phyloP scores from a whole-genome alignment of 2,113 vertebrate species.

The Labeo catla region DNA sequence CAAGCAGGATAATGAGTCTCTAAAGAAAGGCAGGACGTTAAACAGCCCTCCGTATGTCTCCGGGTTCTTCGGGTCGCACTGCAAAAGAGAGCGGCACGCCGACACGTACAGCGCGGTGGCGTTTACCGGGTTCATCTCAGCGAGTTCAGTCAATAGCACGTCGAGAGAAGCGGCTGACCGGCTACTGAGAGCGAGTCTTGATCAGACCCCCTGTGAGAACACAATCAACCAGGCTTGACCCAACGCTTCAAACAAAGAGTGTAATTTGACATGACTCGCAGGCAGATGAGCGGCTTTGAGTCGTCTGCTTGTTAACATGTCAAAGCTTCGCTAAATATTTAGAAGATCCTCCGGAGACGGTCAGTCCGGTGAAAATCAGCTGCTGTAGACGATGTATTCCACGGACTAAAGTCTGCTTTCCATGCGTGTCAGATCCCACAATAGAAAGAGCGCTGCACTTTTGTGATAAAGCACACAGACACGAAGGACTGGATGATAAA shows the following conservation, averaged over 20 bases:
- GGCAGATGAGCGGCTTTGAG: slow-evolving; percentile 13
- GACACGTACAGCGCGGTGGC: slow-evolving; percentile 95
- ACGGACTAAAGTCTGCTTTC: background rate
- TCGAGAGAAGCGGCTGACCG: background rate
- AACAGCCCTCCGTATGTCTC: slow-evolving; percentile 89
- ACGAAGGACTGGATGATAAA: background rate
- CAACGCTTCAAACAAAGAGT: slow-evolving; percentile 29
- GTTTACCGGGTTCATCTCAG: slow-evolving; percentile 95
- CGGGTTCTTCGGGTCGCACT: slow-evolving; percentile 90
- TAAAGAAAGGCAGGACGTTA: slow-evolving; percentile 91
- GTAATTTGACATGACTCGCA: slow-evolving; percentile 32
- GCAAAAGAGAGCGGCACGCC: slow-evolving; percentile 94
- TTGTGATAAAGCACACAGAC: background rate
- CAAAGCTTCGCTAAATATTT: background rate
- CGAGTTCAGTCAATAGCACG: slow-evolving; percentile 69
- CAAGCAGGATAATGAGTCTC: slow-evolving; percentile 91
- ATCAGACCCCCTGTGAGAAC: slow-evolving; percentile 1
- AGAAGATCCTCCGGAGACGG: background rate
- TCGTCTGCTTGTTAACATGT: slow-evolving; percentile 23
- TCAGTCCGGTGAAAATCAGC: background rate
- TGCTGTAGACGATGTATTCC: too few relatives aligned
- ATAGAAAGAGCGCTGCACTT: background rate
- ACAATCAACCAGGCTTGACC: slow-evolving; percentile 41
- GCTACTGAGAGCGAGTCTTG: background rate
- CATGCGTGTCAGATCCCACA: background rate